Evolutionary conservation across 2,888 invertebrate genomes (phyloP), one percentile per base, ranked within the genome.

Genomic region (Aleiodes testaceus): DNA sequence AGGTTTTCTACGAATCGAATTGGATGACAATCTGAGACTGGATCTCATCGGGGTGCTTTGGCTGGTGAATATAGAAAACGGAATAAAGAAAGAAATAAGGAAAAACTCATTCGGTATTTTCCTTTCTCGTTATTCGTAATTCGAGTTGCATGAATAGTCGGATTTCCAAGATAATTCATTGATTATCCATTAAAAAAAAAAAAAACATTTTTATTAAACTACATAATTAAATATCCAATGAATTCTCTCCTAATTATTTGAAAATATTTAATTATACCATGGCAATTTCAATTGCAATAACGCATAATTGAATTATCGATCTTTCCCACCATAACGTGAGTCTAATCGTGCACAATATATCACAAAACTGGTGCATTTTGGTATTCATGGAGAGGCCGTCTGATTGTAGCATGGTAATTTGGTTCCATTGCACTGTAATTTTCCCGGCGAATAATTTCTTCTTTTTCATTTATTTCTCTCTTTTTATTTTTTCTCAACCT

Each of bases 1-100:
- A 85, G 82, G 83, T 81, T 81, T 76, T 77, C 79, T 80, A 80
- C 77, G 75, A 77, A 79, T 79, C 80, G 77, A 75, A 75, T 77
- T 77, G 78, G 77, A 79, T 76, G 79, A 78, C 83, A 82, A 85
- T 84, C 81, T 83, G 79, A 59, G 78, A 78, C 75, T 74, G 78
- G 80, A 82, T 82, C 79, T 70, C 79, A 74, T 73, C 75, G 72
- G 76, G 77, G 77, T 77, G 78, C 69, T 65, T 72, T 59, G 69
- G 69, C 66, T 69, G 72, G 68, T 67, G 53, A 47, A 59, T 36
- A 20, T 59, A 14, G 7, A 59, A 36, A 6, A 16, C 11, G 26
- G 26, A 30, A 26, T 14, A 36, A 50, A 50, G 22, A n/a, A 52
- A 52, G 26, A 26, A 16, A 49, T 22, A 30, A 26, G 47, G 45